Percentiles rank a stretch among this genome's conserved stretches.
Evolutionary conservation across 1,140 invertebrate species (phyloP).

Genomic region (Brachionus sp.): DNA sequence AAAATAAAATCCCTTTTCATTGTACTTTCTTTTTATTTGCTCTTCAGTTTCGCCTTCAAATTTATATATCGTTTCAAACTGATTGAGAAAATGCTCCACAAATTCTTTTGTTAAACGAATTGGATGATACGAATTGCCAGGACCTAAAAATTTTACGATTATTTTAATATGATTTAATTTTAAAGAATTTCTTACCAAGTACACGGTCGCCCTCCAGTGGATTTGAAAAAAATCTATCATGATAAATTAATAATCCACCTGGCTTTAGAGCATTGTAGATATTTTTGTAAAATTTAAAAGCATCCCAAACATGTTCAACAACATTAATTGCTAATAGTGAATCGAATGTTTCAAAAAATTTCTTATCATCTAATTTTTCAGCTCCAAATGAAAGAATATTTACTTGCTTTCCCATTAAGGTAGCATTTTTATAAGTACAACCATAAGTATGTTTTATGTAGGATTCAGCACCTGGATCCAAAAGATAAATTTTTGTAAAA

Average conservation of each 20-base stretch:
- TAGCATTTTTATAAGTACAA: slow-evolving; percentile 15
- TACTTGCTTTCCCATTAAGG: not conserved
- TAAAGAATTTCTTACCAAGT: slow-evolving; percentile 1
- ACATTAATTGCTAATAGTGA: too few species aligned
- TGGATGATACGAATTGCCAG: not conserved
- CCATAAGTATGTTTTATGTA: not conserved
- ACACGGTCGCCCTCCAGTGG: not conserved
- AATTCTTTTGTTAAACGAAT: not conserved
- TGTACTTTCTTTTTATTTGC: not conserved
- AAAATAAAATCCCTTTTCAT: not conserved
- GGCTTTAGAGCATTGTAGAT: too few species aligned
- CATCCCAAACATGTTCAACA: too few species aligned
- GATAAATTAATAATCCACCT: too few species aligned
- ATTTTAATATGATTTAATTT: too few species aligned
- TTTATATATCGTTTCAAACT: not conserved
- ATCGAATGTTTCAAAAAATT: too few species aligned
- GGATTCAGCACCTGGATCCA: not conserved
- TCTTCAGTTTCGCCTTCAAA: not conserved
- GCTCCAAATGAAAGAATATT: too few species aligned
- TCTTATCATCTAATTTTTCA: too few species aligned
- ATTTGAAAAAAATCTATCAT: not conserved
- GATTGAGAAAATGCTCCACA: not conserved
- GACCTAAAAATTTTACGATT: too few species aligned
- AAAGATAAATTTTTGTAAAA: not conserved
- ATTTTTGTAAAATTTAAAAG: too few species aligned